Conservation (phyloP, 2,888 invertebrate genomes). For the Xylota sylvarum region DNA sequence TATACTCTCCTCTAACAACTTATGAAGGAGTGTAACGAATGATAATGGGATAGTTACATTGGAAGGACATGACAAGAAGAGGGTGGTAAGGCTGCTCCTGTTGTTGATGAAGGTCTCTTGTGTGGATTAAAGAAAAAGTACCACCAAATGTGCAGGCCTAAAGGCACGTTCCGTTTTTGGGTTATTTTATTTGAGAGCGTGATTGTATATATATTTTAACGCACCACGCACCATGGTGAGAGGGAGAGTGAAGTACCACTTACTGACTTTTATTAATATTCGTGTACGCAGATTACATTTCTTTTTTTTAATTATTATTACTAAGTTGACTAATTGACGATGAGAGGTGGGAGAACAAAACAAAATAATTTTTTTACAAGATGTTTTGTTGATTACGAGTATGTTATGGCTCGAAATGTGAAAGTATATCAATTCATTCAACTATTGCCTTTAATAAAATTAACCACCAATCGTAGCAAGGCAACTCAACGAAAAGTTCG, state of each 20-base stretch:
- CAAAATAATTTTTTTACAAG: no score
- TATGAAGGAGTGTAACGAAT: slow-evolving; percentile 62
- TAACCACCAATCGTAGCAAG: no score
- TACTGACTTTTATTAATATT: background rate
- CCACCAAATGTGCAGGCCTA: slow-evolving; percentile 11
- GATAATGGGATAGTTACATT: slow-evolving; percentile 55
- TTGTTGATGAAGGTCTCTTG: slow-evolving; percentile 51
- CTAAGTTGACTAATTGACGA: slow-evolving; percentile 13
- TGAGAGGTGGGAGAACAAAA: background rate
- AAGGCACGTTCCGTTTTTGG: slow-evolving; percentile 29
- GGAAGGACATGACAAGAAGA: slow-evolving; percentile 34
- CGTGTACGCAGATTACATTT: background rate
- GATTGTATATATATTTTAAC: slow-evolving; percentile 28
- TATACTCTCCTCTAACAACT: slow-evolving; percentile 10
- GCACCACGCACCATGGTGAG: background rate
- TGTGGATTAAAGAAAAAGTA: slow-evolving; percentile 31
- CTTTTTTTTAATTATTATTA: slow-evolving; percentile 12
- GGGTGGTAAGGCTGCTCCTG: slow-evolving; percentile 17
- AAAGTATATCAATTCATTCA: no score
- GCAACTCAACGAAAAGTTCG: no score
- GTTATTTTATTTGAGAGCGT: slow-evolving; percentile 26
- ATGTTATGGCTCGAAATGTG: no score
- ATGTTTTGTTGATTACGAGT: no score
- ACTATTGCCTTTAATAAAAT: no score
- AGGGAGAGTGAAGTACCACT: slow-evolving; percentile 20